Percentiles rank a stretch among this genome's conserved stretches.
These are phyloP conservation scores for Drosophila athabasca DNA, from an alignment of 1,140 invertebrate species.

Conservation along the genomic window DNA sequence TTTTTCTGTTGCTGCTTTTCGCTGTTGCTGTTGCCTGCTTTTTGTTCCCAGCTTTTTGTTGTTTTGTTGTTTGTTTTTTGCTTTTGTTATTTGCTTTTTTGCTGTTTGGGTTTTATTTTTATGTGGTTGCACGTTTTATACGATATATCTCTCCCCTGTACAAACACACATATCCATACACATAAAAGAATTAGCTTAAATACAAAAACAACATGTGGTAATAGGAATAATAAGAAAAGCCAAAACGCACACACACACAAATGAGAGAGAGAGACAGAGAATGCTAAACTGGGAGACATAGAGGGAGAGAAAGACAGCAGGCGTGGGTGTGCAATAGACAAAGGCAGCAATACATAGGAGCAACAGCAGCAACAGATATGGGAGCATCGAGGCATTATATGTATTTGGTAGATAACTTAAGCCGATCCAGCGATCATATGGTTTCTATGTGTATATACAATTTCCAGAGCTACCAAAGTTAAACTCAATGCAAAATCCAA, in stretches of 20 bases:
- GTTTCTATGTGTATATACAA: no score
- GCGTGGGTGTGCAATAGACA: constrained; percentile 47
- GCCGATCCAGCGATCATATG: no score
- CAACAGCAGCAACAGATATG: no score
- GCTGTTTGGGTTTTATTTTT: constrained; percentile 75
- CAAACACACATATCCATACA: constrained; percentile 24
- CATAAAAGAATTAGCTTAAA: constrained; percentile 81
- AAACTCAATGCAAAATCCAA: no score
- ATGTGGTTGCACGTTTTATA: constrained; percentile 78
- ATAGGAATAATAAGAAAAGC: constrained; percentile 78
- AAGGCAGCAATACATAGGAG: constrained; percentile 37
- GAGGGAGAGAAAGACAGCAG: background rate
- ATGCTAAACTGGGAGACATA: background rate
- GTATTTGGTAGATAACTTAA: no score
- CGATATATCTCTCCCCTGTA: background rate
- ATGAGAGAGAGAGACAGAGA: background rate
- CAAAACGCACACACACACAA: constrained; percentile 51
- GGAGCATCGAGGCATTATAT: no score
- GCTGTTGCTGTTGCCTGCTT: background rate
- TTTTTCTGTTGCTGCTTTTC: background rate
- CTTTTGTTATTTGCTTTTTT: constrained; percentile 59
- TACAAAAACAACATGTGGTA: constrained; percentile 78
- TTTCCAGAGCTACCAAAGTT: no score
- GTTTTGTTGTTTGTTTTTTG: constrained; percentile 15
- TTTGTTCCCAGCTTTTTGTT: no score